Conservation (phyloP, 2,797 vertebrate genomes). For the Taeniopygia guttata region DNA sequence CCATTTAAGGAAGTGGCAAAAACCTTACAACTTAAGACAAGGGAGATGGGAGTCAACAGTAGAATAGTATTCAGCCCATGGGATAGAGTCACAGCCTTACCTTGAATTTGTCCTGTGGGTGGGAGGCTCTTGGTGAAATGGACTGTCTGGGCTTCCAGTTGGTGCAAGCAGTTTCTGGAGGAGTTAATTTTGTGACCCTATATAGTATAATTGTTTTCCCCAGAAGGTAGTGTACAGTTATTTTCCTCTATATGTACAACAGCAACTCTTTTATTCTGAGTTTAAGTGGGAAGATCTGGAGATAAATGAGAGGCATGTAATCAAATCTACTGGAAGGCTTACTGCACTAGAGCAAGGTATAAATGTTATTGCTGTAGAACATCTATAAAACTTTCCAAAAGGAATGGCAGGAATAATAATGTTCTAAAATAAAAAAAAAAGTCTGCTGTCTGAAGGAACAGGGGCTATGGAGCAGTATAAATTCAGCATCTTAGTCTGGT, state of each 20-base stretch:
- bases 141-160: neutral
- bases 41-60: neutral
- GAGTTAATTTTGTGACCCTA: neutral
- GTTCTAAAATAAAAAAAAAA: neutral
- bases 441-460: neutral
- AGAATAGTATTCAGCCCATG: neutral
- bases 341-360: neutral
- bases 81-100: neutral
- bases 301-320: neutral
- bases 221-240: fast-evolving
- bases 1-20: neutral
- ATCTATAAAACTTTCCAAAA: neutral
- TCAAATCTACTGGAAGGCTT: neutral
- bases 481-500: neutral
- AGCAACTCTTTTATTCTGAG: neutral
- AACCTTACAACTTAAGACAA: neutral
- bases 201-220: neutral
- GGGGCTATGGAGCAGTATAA: neutral
- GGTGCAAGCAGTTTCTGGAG: neutral
- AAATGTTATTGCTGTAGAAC: neutral
- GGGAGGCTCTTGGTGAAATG: neutral
- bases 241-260: neutral
- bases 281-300: neutral
- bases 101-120: neutral
- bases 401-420: neutral